Evolutionary conservation across 2,888 invertebrate species (phyloP), one percentile per base, ranked within the genome.

Genomic region (Aleiodes testaceus): DNA sequence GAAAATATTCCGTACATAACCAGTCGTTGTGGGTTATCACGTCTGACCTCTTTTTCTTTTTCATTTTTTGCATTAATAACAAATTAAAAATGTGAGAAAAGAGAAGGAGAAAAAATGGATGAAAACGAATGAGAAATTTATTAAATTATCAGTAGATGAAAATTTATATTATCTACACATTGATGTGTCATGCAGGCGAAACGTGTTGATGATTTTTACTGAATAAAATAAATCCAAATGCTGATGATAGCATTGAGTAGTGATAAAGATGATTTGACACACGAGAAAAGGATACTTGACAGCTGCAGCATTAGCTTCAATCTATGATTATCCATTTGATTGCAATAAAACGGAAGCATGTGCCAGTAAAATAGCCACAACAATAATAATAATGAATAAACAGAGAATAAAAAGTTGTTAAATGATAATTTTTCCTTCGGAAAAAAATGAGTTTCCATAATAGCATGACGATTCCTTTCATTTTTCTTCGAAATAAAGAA

Each of bases 141-240:
- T 59, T 36, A 59, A 16, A 36, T 59, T 59, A 42, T 59, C 18
- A 42, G 26, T 7, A 36, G 59, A 59, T 59, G 59, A 59, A 59
- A 42, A 55, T 36, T 14, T 14, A 45, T 16, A 71, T 69, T 65
- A 69, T 69, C 50, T 73, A 77, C 72, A 76, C 78, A 76, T 78
- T 72, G 76, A 75, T 78, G 76, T 73, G 79, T 74, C 80, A 80
- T 80, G 80, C 74, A 59, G 22, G 55, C 55, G 55, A 74, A 77
- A 77, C 78, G 80, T 80, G 80, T 69, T 69, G 65, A 55, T 52
- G 9, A 65, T 73, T 67, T 55, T 36, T 66, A 69, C 3, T 49
- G 45, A 14, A 30, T 53, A n/a, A 14, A 66, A 59, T 59, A 22
- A 59, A 12, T 52, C 65, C 65, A 36, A 36, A 36, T 9, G 36